These are phyloP conservation scores for Mormyrus hasselquistii DNA, from an alignment of 2,797 vertebrate genomes.

Conservation along the genomic window DNA sequence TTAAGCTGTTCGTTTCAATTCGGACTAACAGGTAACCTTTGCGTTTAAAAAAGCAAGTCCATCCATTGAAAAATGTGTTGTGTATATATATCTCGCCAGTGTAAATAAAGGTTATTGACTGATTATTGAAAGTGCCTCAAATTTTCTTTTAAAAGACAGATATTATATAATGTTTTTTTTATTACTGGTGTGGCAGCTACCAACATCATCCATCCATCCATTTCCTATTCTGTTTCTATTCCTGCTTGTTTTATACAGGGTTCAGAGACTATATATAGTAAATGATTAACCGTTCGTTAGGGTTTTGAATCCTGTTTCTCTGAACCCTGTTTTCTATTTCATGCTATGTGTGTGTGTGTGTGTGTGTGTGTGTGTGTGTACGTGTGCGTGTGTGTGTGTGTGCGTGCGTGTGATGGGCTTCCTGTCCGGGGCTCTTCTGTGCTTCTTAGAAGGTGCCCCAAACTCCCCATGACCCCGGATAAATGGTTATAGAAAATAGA, in stretches of 20 bases:
- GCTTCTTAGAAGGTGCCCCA: neutral
- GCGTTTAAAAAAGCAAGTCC: neutral
- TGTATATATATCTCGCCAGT: neutral
- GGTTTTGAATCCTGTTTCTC: neutral
- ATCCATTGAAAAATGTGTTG: neutral
- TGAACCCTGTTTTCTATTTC: neutral
- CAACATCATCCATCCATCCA: neutral
- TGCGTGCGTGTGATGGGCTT: neutral
- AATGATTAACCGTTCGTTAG: neutral
- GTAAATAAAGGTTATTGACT: constrained; percentile 1
- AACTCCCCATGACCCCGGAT: neutral
- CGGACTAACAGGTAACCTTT: neutral
- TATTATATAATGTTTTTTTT: neutral
- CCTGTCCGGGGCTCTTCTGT: neutral
- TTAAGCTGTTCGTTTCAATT: neutral
- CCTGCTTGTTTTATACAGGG: neutral
- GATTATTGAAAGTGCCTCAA: neutral
- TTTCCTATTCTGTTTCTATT: neutral
- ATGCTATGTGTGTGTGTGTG: neutral
- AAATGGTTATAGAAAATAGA: neutral
- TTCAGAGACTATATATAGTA: neutral
- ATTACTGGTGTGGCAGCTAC: neutral
- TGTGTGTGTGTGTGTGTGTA: neutral
- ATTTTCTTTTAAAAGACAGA: neutral
- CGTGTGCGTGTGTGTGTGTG: neutral